Evolutionary conservation across 2,113 vertebrate genomes (phyloP), one percentile per base, ranked within the genome.

Genomic region (Brachypodius melanocephalos): DNA sequence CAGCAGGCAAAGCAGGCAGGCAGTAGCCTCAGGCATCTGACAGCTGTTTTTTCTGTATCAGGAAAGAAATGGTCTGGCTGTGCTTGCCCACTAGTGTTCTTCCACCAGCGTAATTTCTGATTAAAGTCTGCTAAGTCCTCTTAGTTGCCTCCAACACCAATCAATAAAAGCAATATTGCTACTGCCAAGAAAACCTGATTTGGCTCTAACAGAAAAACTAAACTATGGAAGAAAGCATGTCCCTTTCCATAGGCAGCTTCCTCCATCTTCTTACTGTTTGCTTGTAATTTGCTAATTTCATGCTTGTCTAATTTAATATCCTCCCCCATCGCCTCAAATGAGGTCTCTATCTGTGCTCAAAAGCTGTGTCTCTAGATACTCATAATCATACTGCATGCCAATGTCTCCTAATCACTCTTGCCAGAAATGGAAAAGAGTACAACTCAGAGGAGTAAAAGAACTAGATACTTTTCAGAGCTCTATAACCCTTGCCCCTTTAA

Each of bases 301-400:
- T 85, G 80, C 61, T 82, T 89, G 73, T 82, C 86, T 87, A 89
- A 93, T 90, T 88, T 79, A 92, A 94, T 78, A 89, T 45, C n/a
- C 66, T 93, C 29, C 31, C 55, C 65, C 1, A 3, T 32, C 81
- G 80, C 62, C 77, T 93, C 66, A 61, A 94, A 93, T 2, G 34
- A 65, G 17, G 59, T 73, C 59, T 85, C 40, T 85, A 28, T 85
- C 65, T 75, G 68, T 26, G 68, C 42, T 90, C 24, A 74, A 29
- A 77, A 92, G 57, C 58, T 68, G 19, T 5, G 10, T 83, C 46
- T 69, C 59, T 90, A 32, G 59, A 92, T 71, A 54, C 38, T 71
- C n/a, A 42, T 71, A 71, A 87, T 55, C 31, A 36, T 54, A 78
- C 42, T 38, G 38, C 49, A 66, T 52, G n/a, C 43, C 72, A 68